Percentiles rank a stretch among this genome's conserved stretches.
phyloP scores from a whole-genome alignment of 2,797 vertebrate species.

The Catostomus latipinnis region DNA sequence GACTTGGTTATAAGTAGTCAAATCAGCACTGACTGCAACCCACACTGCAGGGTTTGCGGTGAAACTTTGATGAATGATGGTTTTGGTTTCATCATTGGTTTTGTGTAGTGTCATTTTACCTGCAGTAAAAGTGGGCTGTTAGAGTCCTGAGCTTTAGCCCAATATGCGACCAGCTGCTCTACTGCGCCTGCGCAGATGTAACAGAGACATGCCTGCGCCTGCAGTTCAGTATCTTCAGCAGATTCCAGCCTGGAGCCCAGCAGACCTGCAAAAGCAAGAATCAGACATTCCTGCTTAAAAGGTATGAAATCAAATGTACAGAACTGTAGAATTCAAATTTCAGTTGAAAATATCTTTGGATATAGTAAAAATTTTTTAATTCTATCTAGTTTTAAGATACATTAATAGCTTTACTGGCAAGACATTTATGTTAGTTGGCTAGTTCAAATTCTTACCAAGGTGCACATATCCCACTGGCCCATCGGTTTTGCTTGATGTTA shows the following conservation, averaged over 20 bases:
- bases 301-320: neutral
- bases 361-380: too few species aligned
- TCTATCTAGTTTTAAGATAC: too few species aligned
- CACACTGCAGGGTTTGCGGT: too few species aligned
- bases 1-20: too few species aligned
- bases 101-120: constrained; percentile 72
- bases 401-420: too few species aligned
- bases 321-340: neutral
- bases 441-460: too few species aligned
- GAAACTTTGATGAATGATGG: neutral
- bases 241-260: constrained; percentile 89
- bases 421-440: too few species aligned
- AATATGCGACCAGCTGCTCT: constrained; percentile 92
- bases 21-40: too few species aligned
- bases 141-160: constrained; percentile 87
- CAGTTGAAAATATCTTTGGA: neutral
- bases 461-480: too few species aligned
- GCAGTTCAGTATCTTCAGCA: constrained; percentile 80
- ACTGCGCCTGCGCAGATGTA: constrained; percentile 96
- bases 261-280: constrained; percentile 76
- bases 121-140: constrained; percentile 87
- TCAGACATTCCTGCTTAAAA: neutral
- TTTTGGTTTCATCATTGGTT: neutral
- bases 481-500: too few species aligned
- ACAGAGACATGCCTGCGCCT: constrained; percentile 91